Base-by-base conservation (phyloP, 2,888 invertebrate species). In the Lacanobia oleracea region DNA sequence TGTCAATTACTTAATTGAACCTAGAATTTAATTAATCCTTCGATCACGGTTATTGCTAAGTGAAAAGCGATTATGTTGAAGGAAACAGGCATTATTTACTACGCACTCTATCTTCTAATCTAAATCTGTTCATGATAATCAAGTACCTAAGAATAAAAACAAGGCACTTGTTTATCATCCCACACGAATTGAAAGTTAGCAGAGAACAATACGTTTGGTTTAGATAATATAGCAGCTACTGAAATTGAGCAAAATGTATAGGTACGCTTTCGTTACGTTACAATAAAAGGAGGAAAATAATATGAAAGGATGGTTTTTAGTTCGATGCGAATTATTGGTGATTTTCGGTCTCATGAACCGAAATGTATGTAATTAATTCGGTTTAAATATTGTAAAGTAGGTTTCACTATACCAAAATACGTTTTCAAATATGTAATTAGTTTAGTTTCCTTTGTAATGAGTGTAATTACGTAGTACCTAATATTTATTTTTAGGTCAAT, bases 31-130 rank as follows among this genome's bases (percentile, higher is more conserved):
- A 27, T 27, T 1, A 27, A 27, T 27, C 27, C 27, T 27, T 27
- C 27, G 27, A 27, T 27, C 27, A 27, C 27, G 3, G 27, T 27
- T 27, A 27, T n/a, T n/a, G n/a, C n/a, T n/a, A n/a, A n/a, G n/a
- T n/a, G n/a, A 54, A 43, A 68, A 78, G 27, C 51, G 21, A 14
- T 8, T 54, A 60, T n/a, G 8, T 21, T 21, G 59, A 56, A 62
- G 43, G 45, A 63, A 74, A 80, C 50, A 74, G 40, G 54, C 27
- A 75, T 60, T 61, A 56, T 75, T 61, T 62, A 62, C 66, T 66
- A 65, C 84, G 84, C 87, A 84, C 86, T 87, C 83, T 87, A 88
- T 87, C 84, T 81, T 79, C 77, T 78, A 85, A 85, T 83, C 81
- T 71, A 81, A 84, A 77, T 78, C 77, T 43, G 67, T 66, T 69